Evolutionary conservation across 2,888 invertebrate species (phyloP).

Genomic region (Idaea biselata): DNA sequence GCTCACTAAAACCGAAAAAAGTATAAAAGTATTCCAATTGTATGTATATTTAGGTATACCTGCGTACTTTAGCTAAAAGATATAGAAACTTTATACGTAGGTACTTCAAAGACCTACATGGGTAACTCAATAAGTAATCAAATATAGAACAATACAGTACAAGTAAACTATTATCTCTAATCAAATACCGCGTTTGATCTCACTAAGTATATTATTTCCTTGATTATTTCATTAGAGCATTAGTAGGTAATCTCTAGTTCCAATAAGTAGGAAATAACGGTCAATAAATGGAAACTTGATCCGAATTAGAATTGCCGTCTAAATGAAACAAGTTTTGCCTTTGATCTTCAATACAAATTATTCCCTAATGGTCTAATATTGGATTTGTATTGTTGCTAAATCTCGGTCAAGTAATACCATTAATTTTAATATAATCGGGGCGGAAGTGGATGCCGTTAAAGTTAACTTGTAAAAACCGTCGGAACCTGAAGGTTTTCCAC

Average conservation of each 20-base stretch:
- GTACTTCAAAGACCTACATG: too few relatives aligned
- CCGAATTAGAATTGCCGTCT: not conserved
- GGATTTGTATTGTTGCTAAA: not conserved
- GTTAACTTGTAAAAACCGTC: not conserved
- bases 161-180: not conserved
- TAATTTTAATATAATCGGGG: constrained; percentile 12
- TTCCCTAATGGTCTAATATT: not conserved
- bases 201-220: not conserved
- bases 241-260: not conserved
- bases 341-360: not conserved
- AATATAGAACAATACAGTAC: too few relatives aligned
- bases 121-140: too few relatives aligned
- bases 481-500: not conserved
- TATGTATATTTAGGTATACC: too few relatives aligned
- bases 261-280: not conserved
- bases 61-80: too few relatives aligned
- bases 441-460: not conserved
- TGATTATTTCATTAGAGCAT: not conserved
- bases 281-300: not conserved
- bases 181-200: not conserved
- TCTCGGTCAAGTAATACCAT: constrained; percentile 13
- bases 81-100: too few relatives aligned
- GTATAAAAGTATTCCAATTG: too few relatives aligned
- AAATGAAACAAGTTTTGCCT: constrained; percentile 1
- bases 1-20: too few relatives aligned